phyloP scores from a whole-genome alignment of 2,113 vertebrate species.

The Catharus fuscescens region DNA sequence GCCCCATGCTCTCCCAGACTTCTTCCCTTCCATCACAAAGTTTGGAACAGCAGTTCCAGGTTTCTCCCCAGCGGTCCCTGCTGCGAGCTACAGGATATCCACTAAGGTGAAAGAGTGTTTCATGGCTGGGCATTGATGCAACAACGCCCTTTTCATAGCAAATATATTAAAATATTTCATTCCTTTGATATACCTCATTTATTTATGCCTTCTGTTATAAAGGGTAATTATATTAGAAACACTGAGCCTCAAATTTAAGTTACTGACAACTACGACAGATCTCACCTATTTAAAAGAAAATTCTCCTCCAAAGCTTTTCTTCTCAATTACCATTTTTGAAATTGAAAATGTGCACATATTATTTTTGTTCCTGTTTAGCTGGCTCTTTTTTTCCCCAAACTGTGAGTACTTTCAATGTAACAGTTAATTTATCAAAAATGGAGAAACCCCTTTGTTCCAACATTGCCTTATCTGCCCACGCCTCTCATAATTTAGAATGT shows the following conservation, averaged over 20 bases:
- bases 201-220: not conserved
- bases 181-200: not conserved
- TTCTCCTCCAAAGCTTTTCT: not conserved
- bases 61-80: not conserved
- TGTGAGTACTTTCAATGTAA: constrained; percentile 1
- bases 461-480: not conserved
- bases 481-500: not conserved
- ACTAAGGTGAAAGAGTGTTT: not conserved
- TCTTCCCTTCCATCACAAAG: accelerated
- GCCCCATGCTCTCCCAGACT: not conserved
- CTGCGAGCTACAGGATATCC: not conserved
- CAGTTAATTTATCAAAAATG: constrained; percentile 26
- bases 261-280: not conserved
- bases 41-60: not conserved
- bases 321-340: not conserved
- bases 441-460: constrained; percentile 18
- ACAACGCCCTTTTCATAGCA: not conserved
- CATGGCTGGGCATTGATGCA: not conserved
- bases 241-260: not conserved
- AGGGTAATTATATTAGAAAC: not conserved
- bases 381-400: not conserved
- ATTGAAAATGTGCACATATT: not conserved
- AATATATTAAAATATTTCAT: not conserved
- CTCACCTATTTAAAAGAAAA: constrained; percentile 17
- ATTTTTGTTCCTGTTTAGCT: constrained; percentile 13